Evolutionary conservation across 1,140 invertebrate genomes (phyloP).

Genomic region (Leptestheria dahalacensis): DNA sequence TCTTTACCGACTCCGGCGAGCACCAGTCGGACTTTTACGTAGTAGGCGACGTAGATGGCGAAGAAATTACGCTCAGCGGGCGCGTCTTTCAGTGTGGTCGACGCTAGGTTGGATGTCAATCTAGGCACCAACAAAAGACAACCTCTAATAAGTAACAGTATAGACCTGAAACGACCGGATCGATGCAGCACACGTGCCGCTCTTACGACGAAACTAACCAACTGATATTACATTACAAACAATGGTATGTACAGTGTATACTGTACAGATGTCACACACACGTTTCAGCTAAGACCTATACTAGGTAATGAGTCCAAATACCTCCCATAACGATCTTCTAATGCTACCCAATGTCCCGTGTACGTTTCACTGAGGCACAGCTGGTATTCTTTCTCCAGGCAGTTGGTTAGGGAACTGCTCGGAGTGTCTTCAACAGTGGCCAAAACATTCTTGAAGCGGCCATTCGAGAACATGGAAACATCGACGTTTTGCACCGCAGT

Average conservation of each 20-base stretch:
- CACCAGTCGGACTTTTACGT: constrained; percentile 54
- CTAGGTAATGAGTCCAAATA: constrained; percentile 35
- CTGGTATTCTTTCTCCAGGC: constrained; percentile 41
- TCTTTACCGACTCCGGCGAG: constrained; percentile 62
- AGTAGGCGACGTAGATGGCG: constrained; percentile 77
- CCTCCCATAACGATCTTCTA: constrained; percentile 58
- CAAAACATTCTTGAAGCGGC: constrained; percentile 96
- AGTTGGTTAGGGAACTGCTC: constrained; percentile 32
- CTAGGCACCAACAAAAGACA: background rate
- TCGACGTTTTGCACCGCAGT: constrained; percentile 91
- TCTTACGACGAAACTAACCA: too few species aligned
- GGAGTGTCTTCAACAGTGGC: constrained; percentile 57
- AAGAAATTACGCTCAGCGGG: constrained; percentile 53
- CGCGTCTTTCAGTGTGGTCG: constrained; percentile 12
- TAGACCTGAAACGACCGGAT: too few species aligned
- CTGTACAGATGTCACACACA: too few species aligned
- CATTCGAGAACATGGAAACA: constrained; percentile 97
- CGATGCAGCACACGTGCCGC: too few species aligned
- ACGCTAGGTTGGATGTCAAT: constrained; percentile 9
- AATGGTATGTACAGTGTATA: too few species aligned
- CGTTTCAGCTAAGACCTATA: too few species aligned
- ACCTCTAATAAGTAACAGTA: too few species aligned
- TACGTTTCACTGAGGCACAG: constrained; percentile 52
- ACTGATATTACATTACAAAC: too few species aligned
- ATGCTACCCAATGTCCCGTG: constrained; percentile 65